Conservation (phyloP, 1,140 invertebrate species). For the Cyclargus thomasi region DNA sequence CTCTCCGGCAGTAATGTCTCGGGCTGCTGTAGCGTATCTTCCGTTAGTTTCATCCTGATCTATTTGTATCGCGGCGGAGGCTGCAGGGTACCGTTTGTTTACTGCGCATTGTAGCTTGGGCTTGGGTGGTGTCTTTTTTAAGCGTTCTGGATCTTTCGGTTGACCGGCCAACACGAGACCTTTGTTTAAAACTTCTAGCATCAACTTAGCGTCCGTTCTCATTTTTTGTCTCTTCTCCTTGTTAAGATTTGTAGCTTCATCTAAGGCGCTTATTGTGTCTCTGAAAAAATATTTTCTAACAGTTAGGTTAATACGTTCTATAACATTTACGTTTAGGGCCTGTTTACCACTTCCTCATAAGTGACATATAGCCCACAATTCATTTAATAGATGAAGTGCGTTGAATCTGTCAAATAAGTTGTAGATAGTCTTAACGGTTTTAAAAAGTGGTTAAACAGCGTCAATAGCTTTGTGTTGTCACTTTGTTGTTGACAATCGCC, state of each 20-base stretch:
- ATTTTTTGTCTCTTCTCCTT: conserved; percentile 80
- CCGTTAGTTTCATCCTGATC: conserved; percentile 63
- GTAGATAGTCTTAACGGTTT: no score
- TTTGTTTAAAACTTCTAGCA: conserved; percentile 82
- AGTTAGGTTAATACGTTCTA: no score
- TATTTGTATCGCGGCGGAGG: conserved; percentile 76
- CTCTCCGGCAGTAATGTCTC: conserved; percentile 80
- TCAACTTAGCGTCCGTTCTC: conserved; percentile 81
- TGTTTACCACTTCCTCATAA: no score
- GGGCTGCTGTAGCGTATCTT: conserved; percentile 78
- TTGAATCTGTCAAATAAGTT: no score
- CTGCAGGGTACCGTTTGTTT: conserved; percentile 75
- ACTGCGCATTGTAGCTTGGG: conserved; percentile 59
- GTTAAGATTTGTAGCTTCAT: conserved; percentile 79
- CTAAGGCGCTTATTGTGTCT: conserved; percentile 78
- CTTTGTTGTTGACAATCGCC: no score
- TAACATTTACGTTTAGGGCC: no score
- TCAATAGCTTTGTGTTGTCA: no score
- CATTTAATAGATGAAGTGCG: not conserved
- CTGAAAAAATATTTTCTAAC: conserved; percentile 40
- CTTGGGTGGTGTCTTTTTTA: conserved; percentile 53
- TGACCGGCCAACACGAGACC: conserved; percentile 66
- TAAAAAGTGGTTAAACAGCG: no score
- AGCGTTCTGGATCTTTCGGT: conserved; percentile 50
- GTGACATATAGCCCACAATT: no score